These are phyloP conservation scores for Lathamus discolor DNA, from an alignment of 2,113 vertebrate genomes.

Conservation along the genomic window DNA sequence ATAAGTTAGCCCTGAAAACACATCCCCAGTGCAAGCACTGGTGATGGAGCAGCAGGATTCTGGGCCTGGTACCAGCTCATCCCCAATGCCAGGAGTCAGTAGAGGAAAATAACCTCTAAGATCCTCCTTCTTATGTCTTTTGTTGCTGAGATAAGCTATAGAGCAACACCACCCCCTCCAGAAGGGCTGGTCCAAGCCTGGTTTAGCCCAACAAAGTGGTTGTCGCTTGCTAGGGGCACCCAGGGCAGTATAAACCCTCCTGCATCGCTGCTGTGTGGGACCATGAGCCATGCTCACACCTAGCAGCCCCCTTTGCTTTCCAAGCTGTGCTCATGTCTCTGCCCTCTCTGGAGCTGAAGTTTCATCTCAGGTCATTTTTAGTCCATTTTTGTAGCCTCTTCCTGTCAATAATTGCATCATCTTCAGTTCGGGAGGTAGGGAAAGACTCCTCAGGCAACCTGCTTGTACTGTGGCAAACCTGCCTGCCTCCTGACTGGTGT, in stretches of 20 bases:
- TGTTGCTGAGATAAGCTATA: background rate
- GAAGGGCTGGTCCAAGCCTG: background rate
- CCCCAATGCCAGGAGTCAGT: background rate
- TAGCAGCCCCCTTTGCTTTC: background rate
- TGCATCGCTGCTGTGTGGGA: rapidly evolving
- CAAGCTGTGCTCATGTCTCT: background rate
- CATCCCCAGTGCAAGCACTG: background rate
- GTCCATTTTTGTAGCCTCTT: background rate
- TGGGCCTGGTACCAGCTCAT: background rate
- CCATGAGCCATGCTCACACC: background rate
- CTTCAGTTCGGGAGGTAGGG: background rate
- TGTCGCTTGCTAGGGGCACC: background rate
- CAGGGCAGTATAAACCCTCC: background rate
- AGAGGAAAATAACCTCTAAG: background rate
- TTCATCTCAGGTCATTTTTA: background rate
- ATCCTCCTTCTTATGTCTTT: background rate
- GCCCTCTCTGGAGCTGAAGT: background rate
- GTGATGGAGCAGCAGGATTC: background rate
- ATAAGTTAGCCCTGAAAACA: background rate
- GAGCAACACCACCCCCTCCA: background rate
- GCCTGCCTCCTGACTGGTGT: background rate
- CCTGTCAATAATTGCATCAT: background rate
- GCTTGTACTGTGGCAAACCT: background rate
- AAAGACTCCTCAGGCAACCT: background rate
- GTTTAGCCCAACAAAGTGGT: background rate